Evolutionary conservation across 2,888 invertebrate genomes (phyloP), one percentile per base, ranked within the genome.

Genomic region (Latheticus oryzae): DNA sequence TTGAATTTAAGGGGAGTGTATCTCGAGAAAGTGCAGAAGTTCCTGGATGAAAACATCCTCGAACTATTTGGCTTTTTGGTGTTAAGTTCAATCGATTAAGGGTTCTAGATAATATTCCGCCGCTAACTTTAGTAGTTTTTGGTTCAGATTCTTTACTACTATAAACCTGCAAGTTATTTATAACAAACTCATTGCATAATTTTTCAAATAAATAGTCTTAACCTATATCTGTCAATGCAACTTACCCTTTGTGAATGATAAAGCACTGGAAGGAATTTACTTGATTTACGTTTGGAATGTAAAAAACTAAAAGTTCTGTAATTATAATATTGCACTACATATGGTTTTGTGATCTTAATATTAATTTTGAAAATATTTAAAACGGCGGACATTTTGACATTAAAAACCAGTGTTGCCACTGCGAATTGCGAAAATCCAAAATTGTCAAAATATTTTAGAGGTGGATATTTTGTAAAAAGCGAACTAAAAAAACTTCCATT

Each of bases 21-120:
- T 89, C 80, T 59, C 79, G 74, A 16, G 80, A 78, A 53, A 79
- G 72, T 19, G 71, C 71, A 72, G 90, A 87, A 35, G 87, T 85
- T 72, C 95, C 95, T 78, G 95, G 93, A 83, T 96, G 95, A 84
- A 95, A 93, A 84, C 95, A 96, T 82, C 88, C 87, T 82, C 95
- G 77, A 43, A 80, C 81, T 52, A 82, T 82, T 66, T 82, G 83
- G 51, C 62, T 67, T 56, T 78, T 81, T 23, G 78, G 77, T 23
- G 63, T 65, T 11, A 63, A 57, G n/a, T 65, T 68, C 53, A 69
- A 62, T 30, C 71, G 66, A 32, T 68, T 69, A 59, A 76, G 58
- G 16, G 71, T 59, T 59, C 69, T 63, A 4, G 74, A 62, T 52
- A 77, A 62, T 45, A 76, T 69, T 16, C 73, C 72, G n/a, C 62